Evolutionary conservation across 2,113 vertebrate species (phyloP), one percentile per base, ranked within the genome.

Genomic region (Hassar affinis): DNA sequence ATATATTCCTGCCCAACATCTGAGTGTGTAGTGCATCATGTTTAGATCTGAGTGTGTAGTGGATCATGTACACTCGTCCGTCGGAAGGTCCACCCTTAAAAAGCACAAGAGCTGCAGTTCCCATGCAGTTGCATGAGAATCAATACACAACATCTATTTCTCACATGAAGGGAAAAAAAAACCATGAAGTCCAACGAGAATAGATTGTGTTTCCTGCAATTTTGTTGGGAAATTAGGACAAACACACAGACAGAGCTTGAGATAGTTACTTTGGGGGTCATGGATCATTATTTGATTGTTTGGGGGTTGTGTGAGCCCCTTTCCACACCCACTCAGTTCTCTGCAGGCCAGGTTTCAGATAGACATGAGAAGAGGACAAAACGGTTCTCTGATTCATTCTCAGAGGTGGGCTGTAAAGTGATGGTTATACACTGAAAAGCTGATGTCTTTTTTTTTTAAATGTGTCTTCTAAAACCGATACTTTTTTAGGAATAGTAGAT

Each of bases 71-170:
- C 49, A 2, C 15, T 25, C 54, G 33, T 78, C 72, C 30, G 64
- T 45, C 54, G 49, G 62, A 78, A 49, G n/a, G 20, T 49, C 57
- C 56, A 25, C 7, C 49, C 27, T 78, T 47, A 62, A 72, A 72
- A 62, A 78, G 69, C 30, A 66, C 25, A 22, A 57, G 38, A 64
- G 42, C 38, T 80, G 79, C 49, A 42, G 52, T 93, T 93, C 93
- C 90, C 92, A 94, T 87, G 88, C 80, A 86, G 85, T 91, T 90
- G 89, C 93, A 91, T 94, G 93, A 94, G 93, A 94, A 94, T 90
- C 91, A 79, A 91, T 86, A 84, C 85, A 89, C 61, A 69, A 57
- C 33, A 75, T 86, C 81, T 80, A 72, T 91, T 92, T 93, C 92
- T 93, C 93, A 92, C 92, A 93, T 89, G 79, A 88, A 88, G 86